Conservation (phyloP, 2,888 invertebrate species). For the Acanthosepion esculentum region DNA sequence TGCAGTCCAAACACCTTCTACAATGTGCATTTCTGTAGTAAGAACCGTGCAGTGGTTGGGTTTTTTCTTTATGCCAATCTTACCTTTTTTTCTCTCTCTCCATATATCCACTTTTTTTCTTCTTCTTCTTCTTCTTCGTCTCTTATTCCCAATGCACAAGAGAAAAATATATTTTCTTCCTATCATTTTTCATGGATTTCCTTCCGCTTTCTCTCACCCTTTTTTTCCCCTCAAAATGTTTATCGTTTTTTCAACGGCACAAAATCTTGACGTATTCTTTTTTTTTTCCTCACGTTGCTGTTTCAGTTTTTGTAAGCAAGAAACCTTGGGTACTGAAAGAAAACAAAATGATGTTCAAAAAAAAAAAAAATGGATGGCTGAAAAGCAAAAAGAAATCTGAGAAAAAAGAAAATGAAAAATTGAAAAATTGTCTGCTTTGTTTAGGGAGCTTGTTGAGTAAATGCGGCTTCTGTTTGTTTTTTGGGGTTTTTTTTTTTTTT, state of each 20-base stretch:
- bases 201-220: neutral
- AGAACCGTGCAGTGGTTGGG: neutral
- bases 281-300: neutral
- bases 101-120: neutral
- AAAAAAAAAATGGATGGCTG: no score
- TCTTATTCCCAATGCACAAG: no score
- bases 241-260: neutral
- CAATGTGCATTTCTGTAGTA: neutral
- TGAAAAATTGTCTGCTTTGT: neutral
- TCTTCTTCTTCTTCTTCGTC: neutral
- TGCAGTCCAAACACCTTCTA: neutral
- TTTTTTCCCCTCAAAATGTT: neutral
- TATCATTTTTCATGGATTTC: neutral
- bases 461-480: neutral
- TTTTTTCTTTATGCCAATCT: neutral
- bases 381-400: no score
- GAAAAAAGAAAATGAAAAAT: neutral
- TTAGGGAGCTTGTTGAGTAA: neutral
- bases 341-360: neutral
- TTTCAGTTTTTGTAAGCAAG: neutral
- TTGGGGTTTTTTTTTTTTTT: neutral
- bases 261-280: neutral
- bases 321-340: conserved; percentile 21
- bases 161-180: neutral
- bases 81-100: neutral